These are phyloP conservation scores for Ochotona princeps DNA, from an alignment of 2,113 vertebrate species.

Conservation along the genomic window DNA sequence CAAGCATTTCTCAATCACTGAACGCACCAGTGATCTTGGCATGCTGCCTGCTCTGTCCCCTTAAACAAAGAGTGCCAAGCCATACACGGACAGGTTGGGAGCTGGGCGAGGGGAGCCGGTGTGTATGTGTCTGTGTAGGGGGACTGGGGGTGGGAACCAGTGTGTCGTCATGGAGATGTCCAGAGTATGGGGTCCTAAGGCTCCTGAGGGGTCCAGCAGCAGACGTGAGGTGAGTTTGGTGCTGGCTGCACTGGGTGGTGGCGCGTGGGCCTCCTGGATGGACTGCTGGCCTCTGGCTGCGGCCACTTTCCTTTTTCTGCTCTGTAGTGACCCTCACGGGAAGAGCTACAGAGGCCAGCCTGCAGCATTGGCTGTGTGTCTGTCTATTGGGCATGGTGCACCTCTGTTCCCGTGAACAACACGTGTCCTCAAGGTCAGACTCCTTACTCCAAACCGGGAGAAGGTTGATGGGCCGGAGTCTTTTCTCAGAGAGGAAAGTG, in stretches of 20 bases:
- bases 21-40: constrained; percentile 84
- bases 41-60: constrained; percentile 59
- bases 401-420: rapidly evolving
- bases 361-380: neutral
- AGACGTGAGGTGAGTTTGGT: rapidly evolving
- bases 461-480: rapidly evolving
- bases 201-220: rapidly evolving
- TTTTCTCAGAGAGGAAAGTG: neutral
- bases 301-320: neutral
- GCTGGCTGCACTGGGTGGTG: too few relatives aligned
- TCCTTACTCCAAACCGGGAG: neutral
- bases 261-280: neutral
- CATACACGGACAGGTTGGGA: constrained; percentile 65
- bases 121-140: neutral
- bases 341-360: rapidly evolving
- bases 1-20: constrained; percentile 88
- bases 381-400: neutral
- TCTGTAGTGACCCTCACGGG: neutral
- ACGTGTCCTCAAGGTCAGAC: rapidly evolving
- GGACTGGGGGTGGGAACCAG: neutral
- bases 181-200: neutral
- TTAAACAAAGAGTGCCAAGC: constrained; percentile 75
- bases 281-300: neutral
- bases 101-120: neutral
- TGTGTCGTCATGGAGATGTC: constrained; percentile 50